These are phyloP conservation scores for Syrphus vitripennis DNA, from an alignment of 2,888 invertebrate species.

Conservation along the genomic window DNA sequence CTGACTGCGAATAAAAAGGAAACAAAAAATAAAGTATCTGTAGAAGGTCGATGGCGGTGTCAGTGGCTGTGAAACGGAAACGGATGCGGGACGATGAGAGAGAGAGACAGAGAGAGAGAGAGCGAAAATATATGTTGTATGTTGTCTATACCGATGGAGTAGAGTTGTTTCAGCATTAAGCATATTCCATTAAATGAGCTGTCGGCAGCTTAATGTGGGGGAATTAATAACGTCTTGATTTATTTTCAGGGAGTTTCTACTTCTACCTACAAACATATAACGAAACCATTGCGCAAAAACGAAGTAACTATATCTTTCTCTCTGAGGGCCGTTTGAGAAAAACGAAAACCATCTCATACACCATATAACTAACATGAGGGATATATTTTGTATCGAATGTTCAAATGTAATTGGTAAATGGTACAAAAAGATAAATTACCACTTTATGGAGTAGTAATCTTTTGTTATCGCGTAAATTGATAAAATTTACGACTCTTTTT, in stretches of 20 bases:
- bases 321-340: constrained; percentile 22
- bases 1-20: constrained; percentile 27
- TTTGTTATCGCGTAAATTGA: constrained; percentile 72
- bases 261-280: constrained; percentile 44
- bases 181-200: constrained; percentile 71
- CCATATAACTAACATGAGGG: constrained; percentile 34
- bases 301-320: constrained; percentile 40
- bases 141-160: constrained; percentile 7
- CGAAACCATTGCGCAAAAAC: background rate
- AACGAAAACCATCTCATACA: constrained; percentile 1
- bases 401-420: constrained; percentile 71
- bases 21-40: constrained; percentile 23
- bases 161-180: constrained; percentile 63
- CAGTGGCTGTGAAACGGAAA: background rate
- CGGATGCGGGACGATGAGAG: background rate
- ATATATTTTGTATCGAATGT: constrained; percentile 54
- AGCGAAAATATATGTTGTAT: background rate
- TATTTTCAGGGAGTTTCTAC: constrained; percentile 55
- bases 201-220: constrained; percentile 71
- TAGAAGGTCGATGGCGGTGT: constrained; percentile 1
- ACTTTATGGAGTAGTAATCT: constrained; percentile 71
- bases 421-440: constrained; percentile 71
- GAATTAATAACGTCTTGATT: constrained; percentile 72
- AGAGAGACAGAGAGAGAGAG: background rate
- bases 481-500: constrained; percentile 55